phyloP scores from a whole-genome alignment of 2,113 vertebrate genomes.

The Xiphophorus maculatus region DNA sequence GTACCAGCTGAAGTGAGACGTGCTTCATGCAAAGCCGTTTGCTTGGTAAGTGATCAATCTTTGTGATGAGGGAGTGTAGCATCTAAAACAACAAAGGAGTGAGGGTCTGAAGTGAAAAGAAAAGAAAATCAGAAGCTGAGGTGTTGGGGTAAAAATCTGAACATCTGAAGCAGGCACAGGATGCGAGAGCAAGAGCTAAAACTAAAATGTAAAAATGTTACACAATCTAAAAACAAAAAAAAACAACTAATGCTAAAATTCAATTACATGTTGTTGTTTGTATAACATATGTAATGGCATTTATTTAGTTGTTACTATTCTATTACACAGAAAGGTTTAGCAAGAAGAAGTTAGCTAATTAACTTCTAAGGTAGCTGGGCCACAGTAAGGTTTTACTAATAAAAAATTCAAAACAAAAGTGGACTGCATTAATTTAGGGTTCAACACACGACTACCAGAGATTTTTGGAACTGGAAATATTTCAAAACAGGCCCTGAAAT shows the following conservation, averaged over 20 bases:
- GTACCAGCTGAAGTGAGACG: constrained; percentile 34
- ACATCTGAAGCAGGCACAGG: background rate
- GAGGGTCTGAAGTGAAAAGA: constrained; percentile 3
- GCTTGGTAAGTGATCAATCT: constrained; percentile 43
- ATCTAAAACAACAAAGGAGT: constrained; percentile 13
- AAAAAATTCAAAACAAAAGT: no score
- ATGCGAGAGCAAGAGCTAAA: background rate
- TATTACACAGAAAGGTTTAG: background rate
- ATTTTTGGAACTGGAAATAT: background rate
- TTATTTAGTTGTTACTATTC: background rate
- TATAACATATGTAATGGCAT: background rate
- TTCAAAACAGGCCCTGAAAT: background rate
- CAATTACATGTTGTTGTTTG: background rate
- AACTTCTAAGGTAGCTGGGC: no score
- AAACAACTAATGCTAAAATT: no score
- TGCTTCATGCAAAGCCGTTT: constrained; percentile 1
- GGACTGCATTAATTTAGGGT: no score
- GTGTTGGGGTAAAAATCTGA: background rate
- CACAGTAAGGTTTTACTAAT: no score
- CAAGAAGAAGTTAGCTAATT: no score
- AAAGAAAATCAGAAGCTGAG: background rate
- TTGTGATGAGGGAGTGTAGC: constrained; percentile 7
- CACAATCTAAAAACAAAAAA: no score
- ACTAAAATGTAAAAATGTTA: background rate
- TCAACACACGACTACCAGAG: no score